Base-by-base conservation (phyloP, 1,140 invertebrate genomes). In the Callitettix versicolor region DNA sequence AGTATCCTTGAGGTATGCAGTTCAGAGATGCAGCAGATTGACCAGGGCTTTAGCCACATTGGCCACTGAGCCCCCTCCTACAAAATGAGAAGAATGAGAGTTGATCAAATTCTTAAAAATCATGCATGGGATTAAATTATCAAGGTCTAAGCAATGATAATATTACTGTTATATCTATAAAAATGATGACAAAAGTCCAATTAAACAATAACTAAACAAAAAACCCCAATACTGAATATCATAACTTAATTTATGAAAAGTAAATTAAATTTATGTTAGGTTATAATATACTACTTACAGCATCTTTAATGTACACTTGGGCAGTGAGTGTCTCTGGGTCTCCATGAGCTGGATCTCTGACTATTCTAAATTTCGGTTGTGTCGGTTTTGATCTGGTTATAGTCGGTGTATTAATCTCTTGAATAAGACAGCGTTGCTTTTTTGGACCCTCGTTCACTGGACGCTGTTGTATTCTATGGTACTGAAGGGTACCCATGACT, bases 401-500 rank as follows among this genome's bases (percentile, higher is more conserved):
- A 22, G 22, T 20, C 17, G 17, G 14, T 24, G 30, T 14, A 14
- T 58, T 38, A 20, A 52, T 26, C 14, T 52, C 52, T 33, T 33
- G 36, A 24, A 49, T 54, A 12, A 44, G 41, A 14, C 20, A 30
- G 24, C 22, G 18, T 33, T 47, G 22, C 38, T 56, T 55, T 15
- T 65, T 67, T 9, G 59, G 59, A 60, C 62, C 68, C 63, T 73
- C 68, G 60, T 78, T 66, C 2, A 79, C 67, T 64, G 82, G 76
- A 44, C 80, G 71, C 59, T 84, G 79, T 65, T 84, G 77, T 57
- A 88, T 82, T 60, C 77, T 78, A 65, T 88, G 85, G 12, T 77
- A 68, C 44, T 86, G 80, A 15, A 91, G 64, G 30, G 72, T 81
- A 1, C 90, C 90, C 60, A 90, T 78, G 41, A 73, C 77, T 61